phyloP scores from a whole-genome alignment of 2,113 vertebrate genomes.

The Paedocypris sp. region DNA sequence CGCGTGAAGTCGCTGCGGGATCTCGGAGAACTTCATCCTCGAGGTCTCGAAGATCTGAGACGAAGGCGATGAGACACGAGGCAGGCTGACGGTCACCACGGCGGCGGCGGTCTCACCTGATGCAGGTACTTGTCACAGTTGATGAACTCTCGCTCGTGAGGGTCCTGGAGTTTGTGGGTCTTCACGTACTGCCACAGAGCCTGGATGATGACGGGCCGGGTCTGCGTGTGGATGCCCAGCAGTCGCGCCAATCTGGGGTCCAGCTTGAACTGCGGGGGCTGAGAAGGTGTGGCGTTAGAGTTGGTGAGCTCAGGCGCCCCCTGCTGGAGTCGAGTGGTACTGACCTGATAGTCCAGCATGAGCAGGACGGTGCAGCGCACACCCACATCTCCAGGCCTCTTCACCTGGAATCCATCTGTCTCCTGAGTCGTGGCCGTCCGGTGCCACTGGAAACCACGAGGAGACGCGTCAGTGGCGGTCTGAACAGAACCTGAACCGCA shows the following conservation, averaged over 20 bases:
- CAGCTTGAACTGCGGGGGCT: conserved; percentile 60
- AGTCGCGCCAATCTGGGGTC: conserved; percentile 78
- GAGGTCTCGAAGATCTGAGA: conserved; percentile 78
- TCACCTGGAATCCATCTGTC: conserved; percentile 98
- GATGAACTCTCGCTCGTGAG: conserved; percentile 78
- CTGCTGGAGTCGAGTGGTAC: not conserved
- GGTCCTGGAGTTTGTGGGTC: conserved; percentile 83
- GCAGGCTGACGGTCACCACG: no score
- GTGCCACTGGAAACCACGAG: conserved; percentile 74
- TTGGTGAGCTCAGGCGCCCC: no score
- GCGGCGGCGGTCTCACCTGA: conserved; percentile 56
- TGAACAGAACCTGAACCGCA: no score
- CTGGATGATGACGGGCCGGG: conserved; percentile 80
- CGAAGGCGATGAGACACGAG: not conserved
- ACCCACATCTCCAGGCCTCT: conserved; percentile 91
- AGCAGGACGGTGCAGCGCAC: conserved; percentile 96
- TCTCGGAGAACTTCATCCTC: conserved; percentile 83
- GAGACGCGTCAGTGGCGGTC: not conserved
- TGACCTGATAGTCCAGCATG: conserved; percentile 98
- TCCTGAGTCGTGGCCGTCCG: conserved; percentile 97
- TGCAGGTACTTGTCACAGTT: conserved; percentile 85
- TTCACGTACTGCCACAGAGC: conserved; percentile 86
- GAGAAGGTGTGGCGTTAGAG: no score
- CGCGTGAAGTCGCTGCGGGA: conserved; percentile 81
- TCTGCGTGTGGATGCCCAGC: conserved; percentile 81